Evolutionary conservation across 2,113 vertebrate genomes (phyloP), one percentile per base, ranked within the genome.

Genomic region (Benitochromis conjunctus): DNA sequence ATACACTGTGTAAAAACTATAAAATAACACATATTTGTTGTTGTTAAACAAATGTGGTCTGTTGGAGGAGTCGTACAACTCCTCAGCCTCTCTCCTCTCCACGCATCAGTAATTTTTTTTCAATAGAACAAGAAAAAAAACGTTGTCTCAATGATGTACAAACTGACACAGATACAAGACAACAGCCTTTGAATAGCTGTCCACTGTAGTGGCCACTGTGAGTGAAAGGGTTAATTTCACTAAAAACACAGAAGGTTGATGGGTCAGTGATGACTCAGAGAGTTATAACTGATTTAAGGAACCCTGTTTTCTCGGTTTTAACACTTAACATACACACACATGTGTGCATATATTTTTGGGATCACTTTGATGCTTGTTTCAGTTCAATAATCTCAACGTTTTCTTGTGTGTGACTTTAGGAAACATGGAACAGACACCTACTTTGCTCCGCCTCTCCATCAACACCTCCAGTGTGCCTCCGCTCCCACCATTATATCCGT

Each of bases 401-500:
- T 74, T 51, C 24, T 19, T 29, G 5, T 85, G 51, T 82, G 29
- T 81, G 55, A 48, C 34, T 64, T 31, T 38, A 92, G 89, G 55
- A 41, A 41, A 18, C 90, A 88, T 93, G 91, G 80, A 5, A 26
- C 18, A 1, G 5, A 21, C 46, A 3, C 19, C 85, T 84, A 94
- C 90, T 13, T 96, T 95, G 0, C 79, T 66, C 80, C 92, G 87
- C 89, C 96, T 96, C 6, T 78, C 93, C 79, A 87, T 89, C 7
- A 92, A 93, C 41, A 53, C 92, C 84, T 97, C 95, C 8, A 26
- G 7, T 38, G 36, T 2, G n/a, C 88, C 88, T 58, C 53, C 77
- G 1, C 4, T 60, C 80, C 7, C 14, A 13, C 87, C 8, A 76
- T 60, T 66, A 58, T 76, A 53, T 16, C 62, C 91, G 1, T 97